Evolutionary conservation across 2,888 invertebrate species (phyloP).

Genomic region (Drosophila peninsularis): DNA sequence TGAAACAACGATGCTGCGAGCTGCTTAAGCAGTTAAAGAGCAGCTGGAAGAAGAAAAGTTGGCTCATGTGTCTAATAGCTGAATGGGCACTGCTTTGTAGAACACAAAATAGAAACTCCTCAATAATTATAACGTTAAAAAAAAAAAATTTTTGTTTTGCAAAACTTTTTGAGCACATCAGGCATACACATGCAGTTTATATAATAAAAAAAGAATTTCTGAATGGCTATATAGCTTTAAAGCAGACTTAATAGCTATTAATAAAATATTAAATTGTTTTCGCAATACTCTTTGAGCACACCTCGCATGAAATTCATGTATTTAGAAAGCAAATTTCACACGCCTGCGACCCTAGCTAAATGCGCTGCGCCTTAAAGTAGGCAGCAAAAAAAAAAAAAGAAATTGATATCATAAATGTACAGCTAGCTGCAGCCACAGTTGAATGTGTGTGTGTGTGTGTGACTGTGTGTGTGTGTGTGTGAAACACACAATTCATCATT

Average conservation of each 20-base stretch:
- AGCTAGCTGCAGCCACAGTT: slow-evolving; percentile 5
- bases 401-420: slow-evolving; percentile 16
- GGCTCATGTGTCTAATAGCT: background rate
- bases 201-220: no score
- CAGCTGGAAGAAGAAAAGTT: background rate
- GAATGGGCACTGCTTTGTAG: no score
- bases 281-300: background rate
- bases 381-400: slow-evolving; percentile 6
- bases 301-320: slow-evolving; percentile 3
- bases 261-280: background rate
- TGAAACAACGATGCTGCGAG: background rate
- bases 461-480: slow-evolving; percentile 5
- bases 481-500: slow-evolving; percentile 63
- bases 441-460: slow-evolving; percentile 1
- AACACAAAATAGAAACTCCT: no score
- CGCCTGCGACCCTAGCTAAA: slow-evolving; percentile 5
- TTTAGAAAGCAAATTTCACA: slow-evolving; percentile 9
- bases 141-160: no score
- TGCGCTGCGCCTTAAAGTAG: slow-evolving; percentile 20
- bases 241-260: background rate
- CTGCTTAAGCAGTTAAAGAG: background rate
- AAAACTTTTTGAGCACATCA: no score
- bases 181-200: no score
- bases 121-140: no score
- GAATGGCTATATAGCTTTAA: background rate